phyloP scores from a whole-genome alignment of 2,113 vertebrate species.

The Pelecanoides urinatrix region DNA sequence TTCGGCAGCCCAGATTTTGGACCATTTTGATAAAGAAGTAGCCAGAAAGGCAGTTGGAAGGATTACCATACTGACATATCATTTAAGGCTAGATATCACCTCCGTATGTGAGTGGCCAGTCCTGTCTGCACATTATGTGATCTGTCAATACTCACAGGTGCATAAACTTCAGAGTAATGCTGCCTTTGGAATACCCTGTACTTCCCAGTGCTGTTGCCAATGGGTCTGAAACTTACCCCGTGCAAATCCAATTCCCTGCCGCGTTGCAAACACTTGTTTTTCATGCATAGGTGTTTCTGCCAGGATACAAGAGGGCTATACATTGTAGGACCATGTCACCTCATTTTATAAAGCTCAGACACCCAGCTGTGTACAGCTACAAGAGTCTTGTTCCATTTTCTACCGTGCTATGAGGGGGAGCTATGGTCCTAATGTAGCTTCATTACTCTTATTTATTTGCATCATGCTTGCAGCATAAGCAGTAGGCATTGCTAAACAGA shows the following conservation, averaged over 20 bases:
- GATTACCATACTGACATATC: neutral
- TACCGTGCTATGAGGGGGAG: neutral
- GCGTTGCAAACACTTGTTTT: neutral
- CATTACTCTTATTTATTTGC: slow-evolving; percentile 8
- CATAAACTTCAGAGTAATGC: neutral
- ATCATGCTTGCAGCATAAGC: slow-evolving; percentile 6
- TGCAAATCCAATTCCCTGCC: neutral
- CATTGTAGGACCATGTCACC: neutral
- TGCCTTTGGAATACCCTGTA: neutral
- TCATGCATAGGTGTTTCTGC: neutral
- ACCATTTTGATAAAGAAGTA: neutral
- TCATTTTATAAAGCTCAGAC: neutral
- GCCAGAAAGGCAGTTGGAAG: neutral
- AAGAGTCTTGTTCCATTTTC: neutral
- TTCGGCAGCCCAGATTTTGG: neutral
- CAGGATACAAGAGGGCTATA: neutral
- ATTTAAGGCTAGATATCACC: neutral
- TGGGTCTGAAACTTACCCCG: neutral
- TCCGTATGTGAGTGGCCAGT: neutral
- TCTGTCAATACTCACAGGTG: neutral
- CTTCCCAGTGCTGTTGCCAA: neutral
- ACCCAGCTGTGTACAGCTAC: neutral
- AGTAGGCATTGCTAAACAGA: neutral
- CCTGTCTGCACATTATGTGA: neutral
- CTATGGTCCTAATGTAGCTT: neutral